These are phyloP conservation scores for Gephyroberyx darwinii DNA, from an alignment of 2,797 vertebrate genomes.

Conservation along the genomic window DNA sequence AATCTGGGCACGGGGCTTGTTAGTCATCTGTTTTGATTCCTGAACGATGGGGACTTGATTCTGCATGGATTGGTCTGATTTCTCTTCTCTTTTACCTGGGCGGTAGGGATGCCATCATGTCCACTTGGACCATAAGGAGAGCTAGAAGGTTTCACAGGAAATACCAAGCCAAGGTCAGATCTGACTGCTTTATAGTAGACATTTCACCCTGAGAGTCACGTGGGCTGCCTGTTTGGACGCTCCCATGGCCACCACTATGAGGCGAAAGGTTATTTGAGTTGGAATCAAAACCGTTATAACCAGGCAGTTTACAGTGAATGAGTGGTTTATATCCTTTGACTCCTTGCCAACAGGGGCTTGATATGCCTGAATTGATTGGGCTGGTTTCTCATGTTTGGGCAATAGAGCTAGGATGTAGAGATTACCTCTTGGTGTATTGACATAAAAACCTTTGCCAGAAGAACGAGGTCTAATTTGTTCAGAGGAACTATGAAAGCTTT, in stretches of 20 bases:
- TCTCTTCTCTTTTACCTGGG: background rate
- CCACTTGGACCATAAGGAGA: constrained; percentile 4
- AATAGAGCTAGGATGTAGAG: background rate
- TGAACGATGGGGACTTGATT: constrained; percentile 8
- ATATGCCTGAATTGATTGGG: background rate
- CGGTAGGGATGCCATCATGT: background rate
- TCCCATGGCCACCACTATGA: background rate
- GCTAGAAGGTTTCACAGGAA: constrained; percentile 4
- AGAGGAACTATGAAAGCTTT: background rate
- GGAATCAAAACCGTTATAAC: constrained; percentile 6
- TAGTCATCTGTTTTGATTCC: background rate
- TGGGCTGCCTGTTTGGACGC: constrained; percentile 21
- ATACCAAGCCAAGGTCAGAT: background rate
- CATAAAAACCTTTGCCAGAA: constrained; percentile 11
- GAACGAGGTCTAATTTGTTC: background rate
- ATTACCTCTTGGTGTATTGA: constrained; percentile 17
- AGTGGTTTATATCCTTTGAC: constrained; percentile 1
- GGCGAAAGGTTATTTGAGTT: constrained; percentile 9
- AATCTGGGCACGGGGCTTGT: background rate
- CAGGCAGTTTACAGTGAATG: background rate
- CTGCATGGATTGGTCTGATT: background rate
- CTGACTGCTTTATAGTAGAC: constrained; percentile 6
- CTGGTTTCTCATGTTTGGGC: constrained; percentile 11
- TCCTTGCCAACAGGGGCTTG: constrained; percentile 10
- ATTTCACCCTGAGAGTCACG: background rate